Percentiles rank a stretch among this genome's conserved stretches.
Evolutionary conservation across 2,113 vertebrate species (phyloP).

Genomic region (Alligator sinensis): DNA sequence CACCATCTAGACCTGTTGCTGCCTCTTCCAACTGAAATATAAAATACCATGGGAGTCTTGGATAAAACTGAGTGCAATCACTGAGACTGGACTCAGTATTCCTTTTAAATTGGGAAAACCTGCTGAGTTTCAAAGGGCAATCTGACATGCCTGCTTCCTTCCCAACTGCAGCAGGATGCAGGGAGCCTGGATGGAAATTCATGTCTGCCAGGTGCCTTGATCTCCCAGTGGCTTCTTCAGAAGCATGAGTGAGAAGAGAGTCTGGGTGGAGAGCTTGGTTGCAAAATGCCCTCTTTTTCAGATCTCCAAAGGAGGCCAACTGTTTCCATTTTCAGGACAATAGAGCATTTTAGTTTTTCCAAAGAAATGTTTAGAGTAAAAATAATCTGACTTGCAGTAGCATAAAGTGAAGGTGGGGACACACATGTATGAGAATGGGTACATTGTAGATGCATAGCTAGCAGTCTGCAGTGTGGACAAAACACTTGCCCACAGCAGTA

Average conservation of each 20-base stretch:
- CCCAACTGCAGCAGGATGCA: neutral
- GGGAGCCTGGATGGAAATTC: neutral
- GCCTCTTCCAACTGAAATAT: rapidly evolving
- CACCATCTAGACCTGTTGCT: rapidly evolving
- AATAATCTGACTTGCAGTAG: neutral
- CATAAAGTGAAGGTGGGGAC: neutral
- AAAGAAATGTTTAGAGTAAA: neutral
- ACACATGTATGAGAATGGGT: neutral
- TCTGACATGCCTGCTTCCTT: neutral
- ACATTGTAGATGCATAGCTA: neutral
- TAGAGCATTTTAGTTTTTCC: neutral
- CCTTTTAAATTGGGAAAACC: neutral
- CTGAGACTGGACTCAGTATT: neutral
- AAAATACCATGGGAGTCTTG: neutral
- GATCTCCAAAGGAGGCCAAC: neutral
- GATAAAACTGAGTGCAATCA: neutral
- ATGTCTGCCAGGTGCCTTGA: neutral
- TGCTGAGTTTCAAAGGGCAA: neutral
- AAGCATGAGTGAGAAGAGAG: neutral
- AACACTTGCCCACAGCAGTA: neutral
- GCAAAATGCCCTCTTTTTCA: neutral
- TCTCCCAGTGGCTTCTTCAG: neutral
- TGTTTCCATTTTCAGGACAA: neutral
- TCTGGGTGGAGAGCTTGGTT: neutral
- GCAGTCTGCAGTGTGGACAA: neutral